Conservation (phyloP, 2,888 invertebrate genomes). For the Maniola hyperantus region DNA sequence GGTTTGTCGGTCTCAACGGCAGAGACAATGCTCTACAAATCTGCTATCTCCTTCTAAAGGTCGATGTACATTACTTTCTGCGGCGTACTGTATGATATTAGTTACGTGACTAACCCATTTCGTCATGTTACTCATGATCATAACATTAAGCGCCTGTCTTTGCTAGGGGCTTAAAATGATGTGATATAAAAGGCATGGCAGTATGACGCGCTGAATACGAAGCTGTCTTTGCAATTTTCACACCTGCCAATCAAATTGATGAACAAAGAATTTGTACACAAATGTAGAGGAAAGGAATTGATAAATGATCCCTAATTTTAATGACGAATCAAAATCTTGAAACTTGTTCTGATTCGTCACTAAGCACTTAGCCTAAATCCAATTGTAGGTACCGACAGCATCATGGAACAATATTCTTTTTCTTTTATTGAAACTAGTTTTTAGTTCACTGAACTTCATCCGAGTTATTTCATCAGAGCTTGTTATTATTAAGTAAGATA, state of each 20-base stretch:
- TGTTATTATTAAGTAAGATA: too few relatives aligned
- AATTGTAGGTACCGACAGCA: neutral
- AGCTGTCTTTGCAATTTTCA: constrained; percentile 11
- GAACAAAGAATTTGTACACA: constrained; percentile 12
- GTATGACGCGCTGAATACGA: neutral
- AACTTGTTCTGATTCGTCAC: constrained; percentile 13
- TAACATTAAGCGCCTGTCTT: neutral
- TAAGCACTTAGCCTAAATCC: constrained; percentile 10
- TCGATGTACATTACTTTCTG: too few relatives aligned
- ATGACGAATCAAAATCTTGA: constrained; percentile 14
- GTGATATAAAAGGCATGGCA: neutral
- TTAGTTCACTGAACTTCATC: neutral
- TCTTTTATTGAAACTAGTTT: neutral
- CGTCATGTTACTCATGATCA: neutral
- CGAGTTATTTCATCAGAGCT: too few relatives aligned
- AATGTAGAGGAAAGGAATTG: constrained; percentile 21
- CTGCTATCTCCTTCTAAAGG: too few relatives aligned
- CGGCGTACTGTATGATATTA: neutral
- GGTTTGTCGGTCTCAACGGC: too few relatives aligned
- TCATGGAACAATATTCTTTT: neutral
- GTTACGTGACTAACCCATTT: neutral
- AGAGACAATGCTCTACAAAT: too few relatives aligned
- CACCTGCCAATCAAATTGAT: constrained; percentile 18
- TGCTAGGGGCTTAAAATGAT: neutral
- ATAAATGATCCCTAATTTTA: constrained; percentile 7